Evolutionary conservation across 1,140 invertebrate species (phyloP).

Genomic region (Pseudomyrmex sp.): DNA sequence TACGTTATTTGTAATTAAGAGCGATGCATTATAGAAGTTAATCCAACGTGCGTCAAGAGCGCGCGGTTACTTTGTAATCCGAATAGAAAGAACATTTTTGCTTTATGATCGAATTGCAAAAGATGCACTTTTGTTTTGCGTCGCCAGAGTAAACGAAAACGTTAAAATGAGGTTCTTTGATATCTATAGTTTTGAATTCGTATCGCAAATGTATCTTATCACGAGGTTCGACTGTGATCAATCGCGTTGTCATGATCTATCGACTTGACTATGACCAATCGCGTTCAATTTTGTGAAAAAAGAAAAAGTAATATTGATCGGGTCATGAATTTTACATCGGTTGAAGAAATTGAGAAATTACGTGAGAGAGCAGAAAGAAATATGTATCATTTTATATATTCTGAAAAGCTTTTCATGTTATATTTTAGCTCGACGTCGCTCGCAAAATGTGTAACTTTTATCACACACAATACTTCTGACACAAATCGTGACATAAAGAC

Average conservation of each 20-base stretch:
- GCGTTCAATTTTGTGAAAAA: neutral
- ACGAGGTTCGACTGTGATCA: neutral
- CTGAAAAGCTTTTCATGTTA: neutral
- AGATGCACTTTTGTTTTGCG: conserved; percentile 1
- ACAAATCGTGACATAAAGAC: conserved; percentile 16
- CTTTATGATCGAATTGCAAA: conserved; percentile 16
- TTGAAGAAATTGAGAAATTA: neutral
- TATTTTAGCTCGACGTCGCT: neutral
- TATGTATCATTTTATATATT: conserved; percentile 3
- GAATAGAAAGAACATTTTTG: neutral
- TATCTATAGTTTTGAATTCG: neutral
- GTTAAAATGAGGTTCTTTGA: conserved; percentile 14
- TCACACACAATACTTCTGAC: neutral
- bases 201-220: neutral
- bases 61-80: conserved; percentile 17
- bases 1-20: neutral
- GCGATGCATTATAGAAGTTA: conserved; percentile 24
- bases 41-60: neutral
- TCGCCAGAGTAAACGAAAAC: neutral
- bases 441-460: neutral
- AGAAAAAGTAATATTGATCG: no score
- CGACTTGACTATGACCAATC: neutral
- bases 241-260: neutral
- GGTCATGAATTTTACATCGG: neutral
- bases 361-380: neutral